Evolutionary conservation across 2,888 invertebrate genomes (phyloP).

Genomic region (Melinopterus prodromus): DNA sequence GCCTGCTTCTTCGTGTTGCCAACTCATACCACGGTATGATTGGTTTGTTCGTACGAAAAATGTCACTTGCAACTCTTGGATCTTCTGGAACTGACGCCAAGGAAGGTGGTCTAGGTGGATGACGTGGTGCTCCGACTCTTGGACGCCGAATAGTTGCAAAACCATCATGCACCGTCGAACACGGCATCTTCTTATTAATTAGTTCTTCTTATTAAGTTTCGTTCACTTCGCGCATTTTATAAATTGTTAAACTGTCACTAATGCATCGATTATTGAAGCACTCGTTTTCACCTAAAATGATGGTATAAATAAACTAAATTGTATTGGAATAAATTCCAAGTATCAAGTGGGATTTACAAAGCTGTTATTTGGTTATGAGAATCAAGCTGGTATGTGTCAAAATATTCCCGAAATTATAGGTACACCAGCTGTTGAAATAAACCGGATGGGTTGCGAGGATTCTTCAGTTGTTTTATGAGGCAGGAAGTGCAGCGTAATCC

Average conservation of each 20-base stretch:
- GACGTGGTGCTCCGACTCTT: constrained; percentile 56
- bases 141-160: constrained; percentile 85
- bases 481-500: neutral
- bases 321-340: neutral
- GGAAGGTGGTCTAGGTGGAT: constrained; percentile 57
- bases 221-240: constrained; percentile 1
- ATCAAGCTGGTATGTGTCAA: neutral
- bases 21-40: constrained; percentile 90
- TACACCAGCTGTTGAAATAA: neutral
- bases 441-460: neutral
- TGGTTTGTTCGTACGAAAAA: constrained; percentile 70
- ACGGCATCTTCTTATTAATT: constrained; percentile 31
- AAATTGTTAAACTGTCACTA: neutral
- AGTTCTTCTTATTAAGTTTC: constrained; percentile 7
- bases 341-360: neutral
- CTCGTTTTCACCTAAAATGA: too few species aligned
- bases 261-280: too few species aligned
- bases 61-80: constrained; percentile 74
- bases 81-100: constrained; percentile 63
- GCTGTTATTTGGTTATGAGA: neutral
- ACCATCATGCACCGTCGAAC: constrained; percentile 79
- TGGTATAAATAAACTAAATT: too few species aligned
- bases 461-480: neutral
- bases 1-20: constrained; percentile 77
- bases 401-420: neutral